Conservation (phyloP, 30 jellyfish, hydroid and myxozoan species). For the Chironex yamaguchii region DNA sequence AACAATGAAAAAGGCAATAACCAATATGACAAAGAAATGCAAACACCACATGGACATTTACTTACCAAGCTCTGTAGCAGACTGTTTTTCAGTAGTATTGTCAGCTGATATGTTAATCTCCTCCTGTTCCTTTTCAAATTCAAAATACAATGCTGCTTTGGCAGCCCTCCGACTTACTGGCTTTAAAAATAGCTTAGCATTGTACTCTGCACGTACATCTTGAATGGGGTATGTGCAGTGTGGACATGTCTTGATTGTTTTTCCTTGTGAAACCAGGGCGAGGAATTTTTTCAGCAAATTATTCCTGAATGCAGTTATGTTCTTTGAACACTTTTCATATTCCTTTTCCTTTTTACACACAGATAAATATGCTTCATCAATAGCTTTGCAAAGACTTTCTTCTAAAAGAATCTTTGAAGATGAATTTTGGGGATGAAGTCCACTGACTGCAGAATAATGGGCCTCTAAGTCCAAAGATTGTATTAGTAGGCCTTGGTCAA, state of each 20-base stretch:
- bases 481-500: constrained; percentile 75
- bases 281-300: constrained; percentile 68
- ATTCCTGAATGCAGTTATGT: constrained; percentile 70
- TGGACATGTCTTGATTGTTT: constrained; percentile 76
- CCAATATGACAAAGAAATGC: background rate
- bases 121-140: constrained; percentile 1
- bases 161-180: constrained; percentile 66
- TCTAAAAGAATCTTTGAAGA: constrained; percentile 52
- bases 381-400: constrained; percentile 45
- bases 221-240: constrained; percentile 76
- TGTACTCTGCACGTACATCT: constrained; percentile 79
- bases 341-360: constrained; percentile 4
- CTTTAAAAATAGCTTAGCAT: constrained; percentile 75
- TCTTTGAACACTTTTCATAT: constrained; percentile 55
- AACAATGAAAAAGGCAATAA: no score
- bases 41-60: background rate
- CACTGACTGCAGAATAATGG: constrained; percentile 40
- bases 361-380: constrained; percentile 41
- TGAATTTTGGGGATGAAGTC: constrained; percentile 42
- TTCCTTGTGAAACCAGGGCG: constrained; percentile 7
- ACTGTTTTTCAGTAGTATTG: background rate
- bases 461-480: constrained; percentile 69
- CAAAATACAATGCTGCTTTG: no score
- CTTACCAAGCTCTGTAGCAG: background rate
- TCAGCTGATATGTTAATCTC: background rate